phyloP scores from a whole-genome alignment of 2,113 vertebrate species.

The Poecile atricapillus region DNA sequence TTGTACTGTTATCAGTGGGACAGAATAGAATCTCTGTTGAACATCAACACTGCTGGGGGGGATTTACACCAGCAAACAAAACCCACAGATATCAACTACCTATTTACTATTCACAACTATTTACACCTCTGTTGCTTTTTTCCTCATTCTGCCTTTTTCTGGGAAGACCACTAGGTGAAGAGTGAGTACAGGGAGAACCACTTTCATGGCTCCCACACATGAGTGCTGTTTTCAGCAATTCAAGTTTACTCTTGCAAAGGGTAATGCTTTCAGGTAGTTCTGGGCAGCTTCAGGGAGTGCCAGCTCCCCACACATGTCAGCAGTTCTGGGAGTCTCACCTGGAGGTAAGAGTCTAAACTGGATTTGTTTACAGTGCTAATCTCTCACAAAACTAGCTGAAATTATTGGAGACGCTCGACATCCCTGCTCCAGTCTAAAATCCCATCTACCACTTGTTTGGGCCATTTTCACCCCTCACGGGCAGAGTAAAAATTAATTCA shows the following conservation, averaged over 20 bases:
- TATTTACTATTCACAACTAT: not conserved
- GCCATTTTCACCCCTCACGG: not conserved
- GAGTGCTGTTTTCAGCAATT: not conserved
- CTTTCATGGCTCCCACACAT: not conserved
- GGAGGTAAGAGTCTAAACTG: not conserved
- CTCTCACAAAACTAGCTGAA: not conserved
- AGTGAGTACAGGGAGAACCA: not conserved
- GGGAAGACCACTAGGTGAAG: not conserved
- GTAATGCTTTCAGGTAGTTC: not conserved
- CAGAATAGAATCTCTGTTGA: not conserved
- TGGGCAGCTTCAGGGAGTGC: not conserved
- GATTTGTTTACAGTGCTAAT: not conserved
- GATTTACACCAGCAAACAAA: not conserved
- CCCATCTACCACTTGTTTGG: not conserved
- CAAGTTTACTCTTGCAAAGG: not conserved
- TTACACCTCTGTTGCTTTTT: not conserved
- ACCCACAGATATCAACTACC: not conserved
- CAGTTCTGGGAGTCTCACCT: not conserved
- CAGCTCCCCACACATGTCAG: not conserved
- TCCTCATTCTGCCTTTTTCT: not conserved
- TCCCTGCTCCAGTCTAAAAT: not conserved
- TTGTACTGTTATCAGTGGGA: not conserved
- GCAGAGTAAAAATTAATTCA: not conserved
- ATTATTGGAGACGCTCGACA: not conserved
- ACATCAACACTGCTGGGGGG: not conserved